Evolutionary conservation across 2,797 vertebrate species (phyloP).

Genomic region (Emydoidea blandingii): DNA sequence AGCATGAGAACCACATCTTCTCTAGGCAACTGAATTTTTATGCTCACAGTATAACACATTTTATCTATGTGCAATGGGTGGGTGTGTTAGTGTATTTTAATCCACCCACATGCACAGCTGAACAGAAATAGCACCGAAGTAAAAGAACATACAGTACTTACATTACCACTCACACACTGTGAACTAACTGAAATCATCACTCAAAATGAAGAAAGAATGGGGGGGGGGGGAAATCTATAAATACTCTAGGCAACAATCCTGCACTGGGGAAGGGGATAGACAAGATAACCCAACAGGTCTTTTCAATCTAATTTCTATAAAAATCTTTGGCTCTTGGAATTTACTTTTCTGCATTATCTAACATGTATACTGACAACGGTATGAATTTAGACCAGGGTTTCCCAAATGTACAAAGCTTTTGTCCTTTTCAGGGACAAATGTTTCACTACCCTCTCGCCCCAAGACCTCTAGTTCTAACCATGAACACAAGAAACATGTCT

Average conservation of each 20-base stretch:
- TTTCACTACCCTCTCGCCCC: not conserved
- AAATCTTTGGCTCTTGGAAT: not conserved
- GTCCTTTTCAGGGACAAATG: not conserved
- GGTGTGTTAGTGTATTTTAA: conserved; percentile 72
- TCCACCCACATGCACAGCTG: conserved; percentile 71
- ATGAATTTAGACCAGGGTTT: not conserved
- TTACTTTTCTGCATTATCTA: conserved; percentile 13
- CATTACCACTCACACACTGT: conserved; percentile 58
- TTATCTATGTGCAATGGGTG: conserved; percentile 71
- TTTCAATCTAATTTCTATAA: not conserved
- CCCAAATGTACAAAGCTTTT: conserved; percentile 21
- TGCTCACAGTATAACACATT: conserved; percentile 68
- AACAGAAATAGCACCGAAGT: conserved; percentile 75
- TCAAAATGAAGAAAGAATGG: conserved; percentile 54
- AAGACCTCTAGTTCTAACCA: not conserved
- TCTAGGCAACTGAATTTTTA: conserved; percentile 71
- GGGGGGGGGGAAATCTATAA: not conserved
- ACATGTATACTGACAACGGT: not conserved
- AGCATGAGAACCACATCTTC: conserved; percentile 51
- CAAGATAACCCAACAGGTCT: not conserved
- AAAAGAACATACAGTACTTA: conserved; percentile 76
- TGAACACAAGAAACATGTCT: not conserved
- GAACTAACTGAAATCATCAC: conserved; percentile 64
- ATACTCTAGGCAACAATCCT: conserved; percentile 22
- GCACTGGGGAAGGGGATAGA: not conserved